A percentile compares a stretch with the other conserved stretches of the same genome.
These are phyloP conservation scores for Athetis lepigone DNA, from an alignment of 2,888 invertebrate genomes.

Conservation along the genomic window DNA sequence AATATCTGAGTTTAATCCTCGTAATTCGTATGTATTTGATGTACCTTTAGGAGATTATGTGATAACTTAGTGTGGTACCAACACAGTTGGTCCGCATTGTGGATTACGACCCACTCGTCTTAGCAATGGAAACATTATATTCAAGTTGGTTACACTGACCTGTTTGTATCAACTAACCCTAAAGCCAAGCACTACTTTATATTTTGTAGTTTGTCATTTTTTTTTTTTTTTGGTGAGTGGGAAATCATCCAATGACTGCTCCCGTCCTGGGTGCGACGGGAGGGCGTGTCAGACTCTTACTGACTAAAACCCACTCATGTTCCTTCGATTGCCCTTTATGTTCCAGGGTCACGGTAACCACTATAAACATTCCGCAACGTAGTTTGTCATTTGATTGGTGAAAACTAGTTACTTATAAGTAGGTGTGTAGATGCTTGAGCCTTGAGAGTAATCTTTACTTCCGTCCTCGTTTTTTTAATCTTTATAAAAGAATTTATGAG, in stretches of 20 bases:
- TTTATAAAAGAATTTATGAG: too few species aligned
- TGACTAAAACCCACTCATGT: too few species aligned
- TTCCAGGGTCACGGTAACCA: too few species aligned
- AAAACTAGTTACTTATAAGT: background rate
- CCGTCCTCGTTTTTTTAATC: too few species aligned
- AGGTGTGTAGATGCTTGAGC: background rate
- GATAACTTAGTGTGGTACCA: background rate
- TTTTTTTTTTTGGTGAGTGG: too few species aligned
- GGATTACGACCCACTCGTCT: background rate
- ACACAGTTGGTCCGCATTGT: background rate
- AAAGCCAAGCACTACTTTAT: background rate
- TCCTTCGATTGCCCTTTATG: too few species aligned
- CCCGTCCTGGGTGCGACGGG: too few species aligned
- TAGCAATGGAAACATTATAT: background rate
- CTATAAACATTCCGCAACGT: too few species aligned
- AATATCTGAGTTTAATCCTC: background rate
- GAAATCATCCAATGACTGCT: too few species aligned
- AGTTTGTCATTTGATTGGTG: background rate
- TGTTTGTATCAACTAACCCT: background rate
- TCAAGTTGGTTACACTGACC: background rate
- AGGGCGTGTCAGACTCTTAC: too few species aligned
- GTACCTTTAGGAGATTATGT: constrained; percentile 5
- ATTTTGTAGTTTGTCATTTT: too few species aligned
- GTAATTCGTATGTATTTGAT: background rate
- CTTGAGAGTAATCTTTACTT: background rate